phyloP scores from a whole-genome alignment of 1,140 invertebrate genomes.

The Dendrolimus punctatus region DNA sequence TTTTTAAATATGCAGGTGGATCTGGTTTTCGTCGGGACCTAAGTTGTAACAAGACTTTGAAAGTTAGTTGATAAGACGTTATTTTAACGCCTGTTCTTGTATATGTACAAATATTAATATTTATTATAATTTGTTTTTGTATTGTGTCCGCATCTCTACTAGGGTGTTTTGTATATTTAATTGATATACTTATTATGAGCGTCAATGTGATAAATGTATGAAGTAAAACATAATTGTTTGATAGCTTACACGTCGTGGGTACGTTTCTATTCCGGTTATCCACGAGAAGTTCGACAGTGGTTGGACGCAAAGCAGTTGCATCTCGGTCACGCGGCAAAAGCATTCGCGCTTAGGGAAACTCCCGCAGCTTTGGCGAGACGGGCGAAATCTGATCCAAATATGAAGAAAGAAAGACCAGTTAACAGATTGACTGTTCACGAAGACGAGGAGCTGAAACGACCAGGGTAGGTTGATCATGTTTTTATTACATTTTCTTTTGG shows the following conservation, averaged over 20 bases:
- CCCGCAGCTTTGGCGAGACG: constrained; percentile 75
- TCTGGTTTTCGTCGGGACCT: too few relatives aligned
- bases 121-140: too few relatives aligned
- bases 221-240: neutral
- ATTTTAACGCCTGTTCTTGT: too few relatives aligned
- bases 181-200: too few relatives aligned
- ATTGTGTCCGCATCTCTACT: too few relatives aligned
- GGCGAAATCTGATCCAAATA: constrained; percentile 40
- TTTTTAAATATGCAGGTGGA: too few relatives aligned
- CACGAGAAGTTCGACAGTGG: constrained; percentile 82
- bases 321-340: constrained; percentile 93
- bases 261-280: constrained; percentile 91
- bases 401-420: constrained; percentile 42
- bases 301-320: constrained; percentile 89
- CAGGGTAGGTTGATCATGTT: constrained; percentile 21
- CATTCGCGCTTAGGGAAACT: constrained; percentile 88
- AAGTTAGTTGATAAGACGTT: too few relatives aligned
- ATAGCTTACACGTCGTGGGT: constrained; percentile 92
- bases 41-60: too few relatives aligned
- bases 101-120: too few relatives aligned
- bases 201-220: too few relatives aligned
- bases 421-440: constrained; percentile 51
- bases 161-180: too few relatives aligned
- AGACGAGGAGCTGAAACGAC: constrained; percentile 55
- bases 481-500: too few relatives aligned